Evolutionary conservation across 2,888 invertebrate genomes (phyloP).

Genomic region (Troilus luridus): DNA sequence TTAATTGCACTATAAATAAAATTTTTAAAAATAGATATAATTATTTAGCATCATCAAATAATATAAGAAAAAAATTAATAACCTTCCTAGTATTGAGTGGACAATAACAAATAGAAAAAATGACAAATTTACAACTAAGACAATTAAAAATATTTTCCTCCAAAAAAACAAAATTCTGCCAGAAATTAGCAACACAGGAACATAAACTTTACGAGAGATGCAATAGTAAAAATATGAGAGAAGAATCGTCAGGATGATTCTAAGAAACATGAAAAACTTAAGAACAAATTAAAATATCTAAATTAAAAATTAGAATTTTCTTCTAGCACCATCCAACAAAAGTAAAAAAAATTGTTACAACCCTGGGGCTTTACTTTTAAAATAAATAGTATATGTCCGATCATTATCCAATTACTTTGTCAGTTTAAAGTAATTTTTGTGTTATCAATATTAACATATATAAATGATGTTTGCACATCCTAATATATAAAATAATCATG

Average conservation of each 20-base stretch:
- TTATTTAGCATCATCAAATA: not conserved
- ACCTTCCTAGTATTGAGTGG: not conserved
- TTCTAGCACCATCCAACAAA: not conserved
- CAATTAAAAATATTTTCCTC: not conserved
- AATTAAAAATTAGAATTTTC: conserved; percentile 3
- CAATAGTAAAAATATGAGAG: not conserved
- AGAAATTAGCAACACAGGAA: not conserved
- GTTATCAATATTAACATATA: not conserved
- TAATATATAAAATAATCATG: not conserved
- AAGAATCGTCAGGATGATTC: not conserved
- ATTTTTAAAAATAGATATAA: not conserved
- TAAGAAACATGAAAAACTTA: not conserved
- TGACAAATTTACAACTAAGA: not conserved
- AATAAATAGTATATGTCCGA: not conserved
- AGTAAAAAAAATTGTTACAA: not conserved
- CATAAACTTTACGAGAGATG: not conserved
- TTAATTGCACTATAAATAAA: not conserved
- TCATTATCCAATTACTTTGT: not conserved
- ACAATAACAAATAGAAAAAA: not conserved
- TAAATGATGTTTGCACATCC: not conserved
- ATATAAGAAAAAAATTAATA: not conserved
- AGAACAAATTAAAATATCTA: not conserved
- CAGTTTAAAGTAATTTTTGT: not conserved
- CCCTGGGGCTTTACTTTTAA: not conserved
- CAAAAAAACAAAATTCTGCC: not conserved